phyloP scores from a whole-genome alignment of 2,113 vertebrate genomes.

The Cebus imitator region DNA sequence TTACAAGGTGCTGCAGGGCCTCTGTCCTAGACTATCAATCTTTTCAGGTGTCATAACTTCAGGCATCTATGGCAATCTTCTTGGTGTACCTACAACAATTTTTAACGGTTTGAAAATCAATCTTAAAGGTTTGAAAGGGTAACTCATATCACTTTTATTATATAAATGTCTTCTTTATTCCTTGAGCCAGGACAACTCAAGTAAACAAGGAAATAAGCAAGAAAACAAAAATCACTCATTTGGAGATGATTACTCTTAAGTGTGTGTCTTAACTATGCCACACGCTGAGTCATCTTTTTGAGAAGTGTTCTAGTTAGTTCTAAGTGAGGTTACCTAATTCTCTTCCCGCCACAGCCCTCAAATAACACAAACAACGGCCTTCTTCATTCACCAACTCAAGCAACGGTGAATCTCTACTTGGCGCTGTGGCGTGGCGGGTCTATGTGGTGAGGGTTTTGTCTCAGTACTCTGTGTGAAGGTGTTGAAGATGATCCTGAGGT shows the following conservation, averaged over 20 bases:
- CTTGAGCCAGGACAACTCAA: background rate
- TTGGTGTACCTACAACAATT: background rate
- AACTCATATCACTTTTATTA: background rate
- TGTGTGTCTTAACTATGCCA: background rate
- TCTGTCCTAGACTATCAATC: too few relatives aligned
- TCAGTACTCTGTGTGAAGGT: background rate
- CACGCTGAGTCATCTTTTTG: background rate
- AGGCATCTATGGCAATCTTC: background rate
- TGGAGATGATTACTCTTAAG: background rate
- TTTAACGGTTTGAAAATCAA: background rate
- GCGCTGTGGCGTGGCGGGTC: accelerated
- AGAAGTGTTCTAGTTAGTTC: background rate
- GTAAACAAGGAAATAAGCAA: conserved; percentile 4
- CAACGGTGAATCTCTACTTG: background rate
- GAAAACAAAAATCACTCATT: background rate
- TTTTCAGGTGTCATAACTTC: background rate
- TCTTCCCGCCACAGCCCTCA: background rate
- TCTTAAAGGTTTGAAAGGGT: background rate
- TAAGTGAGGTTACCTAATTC: background rate
- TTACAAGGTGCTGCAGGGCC: background rate
- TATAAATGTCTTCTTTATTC: background rate
- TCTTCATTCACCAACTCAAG: background rate
- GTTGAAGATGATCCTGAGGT: background rate
- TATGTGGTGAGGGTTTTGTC: background rate
- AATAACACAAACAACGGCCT: background rate